Evolutionary conservation across 2,113 vertebrate species (phyloP).

Genomic region (Poicephalus gulielmi): DNA sequence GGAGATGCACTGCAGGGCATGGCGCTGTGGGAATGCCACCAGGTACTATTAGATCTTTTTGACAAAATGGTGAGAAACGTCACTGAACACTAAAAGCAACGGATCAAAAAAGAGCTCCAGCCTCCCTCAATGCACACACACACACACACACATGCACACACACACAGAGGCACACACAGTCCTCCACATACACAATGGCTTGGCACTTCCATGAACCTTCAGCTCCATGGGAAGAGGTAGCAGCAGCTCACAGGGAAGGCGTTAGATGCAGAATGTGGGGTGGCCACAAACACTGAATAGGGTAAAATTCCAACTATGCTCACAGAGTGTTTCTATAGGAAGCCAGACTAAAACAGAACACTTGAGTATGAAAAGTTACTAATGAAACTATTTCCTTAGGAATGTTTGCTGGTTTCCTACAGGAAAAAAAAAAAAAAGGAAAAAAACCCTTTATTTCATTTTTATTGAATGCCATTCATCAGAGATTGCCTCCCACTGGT

Average conservation of each 20-base stretch:
- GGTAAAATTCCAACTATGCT: background rate
- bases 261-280: background rate
- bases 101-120: background rate
- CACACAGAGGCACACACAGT: no score
- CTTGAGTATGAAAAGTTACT: background rate
- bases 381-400: background rate
- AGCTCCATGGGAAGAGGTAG: background rate
- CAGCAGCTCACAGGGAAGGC: background rate
- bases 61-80: background rate
- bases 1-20: background rate
- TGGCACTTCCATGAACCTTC: background rate
- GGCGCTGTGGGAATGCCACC: background rate
- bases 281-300: rapidly evolving
- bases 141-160: no score
- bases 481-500: background rate
- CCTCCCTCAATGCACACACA: background rate
- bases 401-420: background rate
- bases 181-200: background rate
- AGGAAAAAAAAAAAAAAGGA: no score
- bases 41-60: background rate
- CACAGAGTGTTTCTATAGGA: background rate
- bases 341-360: background rate
- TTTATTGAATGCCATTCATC: background rate
- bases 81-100: background rate
- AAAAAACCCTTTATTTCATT: background rate